Evolutionary conservation across 2,797 vertebrate genomes (phyloP).

Genomic region (Centropyge bicolor): DNA sequence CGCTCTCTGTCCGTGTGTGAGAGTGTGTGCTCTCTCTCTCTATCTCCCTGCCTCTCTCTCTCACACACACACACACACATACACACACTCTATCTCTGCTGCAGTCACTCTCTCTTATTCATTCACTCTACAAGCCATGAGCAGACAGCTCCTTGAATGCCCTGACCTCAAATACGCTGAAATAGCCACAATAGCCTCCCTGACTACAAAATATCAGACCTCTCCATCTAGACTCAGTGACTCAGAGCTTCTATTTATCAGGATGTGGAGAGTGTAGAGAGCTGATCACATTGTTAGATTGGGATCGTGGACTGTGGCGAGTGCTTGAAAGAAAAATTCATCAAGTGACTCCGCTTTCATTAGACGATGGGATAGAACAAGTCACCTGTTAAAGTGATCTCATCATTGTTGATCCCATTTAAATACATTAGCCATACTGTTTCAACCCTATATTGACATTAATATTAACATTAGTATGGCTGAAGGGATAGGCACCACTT

Average conservation of each 20-base stretch:
- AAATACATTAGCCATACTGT: neutral
- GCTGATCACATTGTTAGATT: conserved; percentile 61
- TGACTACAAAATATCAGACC: conserved; percentile 70
- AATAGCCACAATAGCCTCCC: conserved; percentile 75
- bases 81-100: conserved; percentile 45
- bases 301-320: conserved; percentile 28
- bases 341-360: conserved; percentile 6
- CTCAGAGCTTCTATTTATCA: conserved; percentile 63
- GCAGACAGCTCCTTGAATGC: conserved; percentile 77
- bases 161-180: conserved; percentile 73
- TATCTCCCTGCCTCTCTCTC: conserved; percentile 40
- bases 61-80: conserved; percentile 21
- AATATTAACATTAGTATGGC: neutral
- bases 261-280: conserved; percentile 44
- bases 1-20: conserved; percentile 59
- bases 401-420: neutral
- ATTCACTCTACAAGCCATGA: conserved; percentile 67
- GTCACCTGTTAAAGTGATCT: neutral
- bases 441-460: neutral
- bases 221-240: conserved; percentile 67
- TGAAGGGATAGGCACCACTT: neutral
- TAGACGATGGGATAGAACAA: conserved; percentile 4
- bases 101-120: conserved; percentile 68
- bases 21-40: conserved; percentile 50
- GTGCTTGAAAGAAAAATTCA: neutral